These are phyloP conservation scores for Calidris pygmaea DNA, from an alignment of 2,113 vertebrate species.

Conservation along the genomic window DNA sequence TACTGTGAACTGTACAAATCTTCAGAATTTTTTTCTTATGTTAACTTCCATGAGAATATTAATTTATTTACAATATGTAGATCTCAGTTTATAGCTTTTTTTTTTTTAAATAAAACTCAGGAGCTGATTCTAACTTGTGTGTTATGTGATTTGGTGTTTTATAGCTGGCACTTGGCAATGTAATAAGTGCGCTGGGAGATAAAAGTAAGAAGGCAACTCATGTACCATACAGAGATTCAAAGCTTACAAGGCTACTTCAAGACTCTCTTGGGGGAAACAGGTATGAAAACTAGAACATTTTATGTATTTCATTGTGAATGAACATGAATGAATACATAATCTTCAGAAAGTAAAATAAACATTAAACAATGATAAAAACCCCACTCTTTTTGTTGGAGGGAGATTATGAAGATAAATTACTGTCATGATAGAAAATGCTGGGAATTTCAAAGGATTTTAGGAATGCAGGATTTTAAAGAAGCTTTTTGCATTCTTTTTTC, in stretches of 20 bases:
- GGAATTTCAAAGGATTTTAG: no score
- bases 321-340: not conserved
- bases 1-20: not conserved
- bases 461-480: not conserved
- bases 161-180: constrained; percentile 94
- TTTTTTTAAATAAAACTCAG: not conserved
- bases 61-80: not conserved
- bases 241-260: constrained; percentile 93
- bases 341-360: not conserved
- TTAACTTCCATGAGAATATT: not conserved
- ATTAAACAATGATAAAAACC: not conserved
- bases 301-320: not conserved
- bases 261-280: constrained; percentile 98
- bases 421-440: not conserved
- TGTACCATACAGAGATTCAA: constrained; percentile 96
- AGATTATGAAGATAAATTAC: not conserved
- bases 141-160: constrained; percentile 5
- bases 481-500: not conserved
- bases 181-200: constrained; percentile 97
- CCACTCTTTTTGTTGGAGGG: not conserved
- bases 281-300: constrained; percentile 64
- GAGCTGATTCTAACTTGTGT: not conserved
- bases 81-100: not conserved
- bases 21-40: not conserved
- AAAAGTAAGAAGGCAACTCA: constrained; percentile 93